Evolutionary conservation across 2,888 invertebrate genomes (phyloP).

Genomic region (Nephrotoma flavescens): DNA sequence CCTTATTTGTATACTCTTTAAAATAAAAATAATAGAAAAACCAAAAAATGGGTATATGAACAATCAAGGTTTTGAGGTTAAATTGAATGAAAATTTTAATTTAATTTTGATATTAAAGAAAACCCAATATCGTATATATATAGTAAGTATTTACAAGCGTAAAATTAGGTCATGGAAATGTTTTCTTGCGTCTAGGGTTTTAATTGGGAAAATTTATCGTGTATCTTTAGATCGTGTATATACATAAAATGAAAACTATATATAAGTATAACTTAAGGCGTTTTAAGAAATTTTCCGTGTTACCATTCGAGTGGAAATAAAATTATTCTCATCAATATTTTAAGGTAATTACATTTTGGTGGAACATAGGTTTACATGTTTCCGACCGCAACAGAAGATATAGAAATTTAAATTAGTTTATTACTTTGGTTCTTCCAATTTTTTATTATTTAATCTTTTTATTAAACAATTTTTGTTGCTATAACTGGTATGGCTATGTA

Average conservation of each 20-base stretch:
- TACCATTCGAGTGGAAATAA: not conserved
- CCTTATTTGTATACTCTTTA: not conserved
- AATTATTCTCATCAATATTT: not conserved
- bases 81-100: not conserved
- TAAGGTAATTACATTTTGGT: not conserved
- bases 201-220: not conserved
- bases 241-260: not conserved
- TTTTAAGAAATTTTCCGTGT: not conserved
- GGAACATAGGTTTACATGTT: not conserved
- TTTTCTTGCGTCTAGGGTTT: not conserved
- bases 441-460: not conserved
- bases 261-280: not conserved
- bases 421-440: not conserved
- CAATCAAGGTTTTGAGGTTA: not conserved
- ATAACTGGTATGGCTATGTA: not conserved
- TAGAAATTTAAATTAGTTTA: not conserved
- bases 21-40: not conserved
- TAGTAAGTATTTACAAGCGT: not conserved
- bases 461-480: not conserved
- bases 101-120: not conserved
- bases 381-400: not conserved
- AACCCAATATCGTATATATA: not conserved
- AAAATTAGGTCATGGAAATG: not conserved
- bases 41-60: not conserved
- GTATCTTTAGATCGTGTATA: not conserved